These are phyloP conservation scores for Diprion similis DNA, from an alignment of 1,140 invertebrate species.

Conservation along the genomic window DNA sequence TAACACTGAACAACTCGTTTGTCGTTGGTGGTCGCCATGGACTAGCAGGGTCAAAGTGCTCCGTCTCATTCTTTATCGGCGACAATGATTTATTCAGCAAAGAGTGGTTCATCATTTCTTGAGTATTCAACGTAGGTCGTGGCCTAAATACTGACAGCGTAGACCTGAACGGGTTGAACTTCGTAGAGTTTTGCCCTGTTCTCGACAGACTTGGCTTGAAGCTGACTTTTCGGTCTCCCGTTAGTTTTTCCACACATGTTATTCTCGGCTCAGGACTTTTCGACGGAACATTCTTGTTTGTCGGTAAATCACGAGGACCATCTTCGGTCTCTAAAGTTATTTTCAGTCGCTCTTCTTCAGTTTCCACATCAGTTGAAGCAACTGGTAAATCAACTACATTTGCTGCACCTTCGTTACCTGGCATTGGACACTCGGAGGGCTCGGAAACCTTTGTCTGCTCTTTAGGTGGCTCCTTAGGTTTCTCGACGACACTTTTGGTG, in stretches of 20 bases:
- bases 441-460: too few species aligned
- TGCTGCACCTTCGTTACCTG: background rate
- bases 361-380: background rate
- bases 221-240: conserved; percentile 27
- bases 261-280: conserved; percentile 15
- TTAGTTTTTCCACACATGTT: conserved; percentile 20
- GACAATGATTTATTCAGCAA: conserved; percentile 47
- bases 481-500: background rate
- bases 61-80: conserved; percentile 35
- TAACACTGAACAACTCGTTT: conserved; percentile 39
- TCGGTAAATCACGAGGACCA: background rate
- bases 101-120: conserved; percentile 38
- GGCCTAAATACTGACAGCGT: conserved; percentile 29
- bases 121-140: conserved; percentile 9
- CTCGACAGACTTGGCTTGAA: background rate
- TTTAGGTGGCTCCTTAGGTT: background rate
- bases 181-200: background rate
- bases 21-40: conserved; percentile 41
- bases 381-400: background rate
- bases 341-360: background rate
- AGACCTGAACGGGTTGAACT: conserved; percentile 33
- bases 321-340: conserved; percentile 8
- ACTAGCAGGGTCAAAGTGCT: conserved; percentile 35
- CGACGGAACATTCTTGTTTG: background rate
- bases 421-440: background rate